phyloP scores from a whole-genome alignment of 2,797 vertebrate genomes.

The Natrix natrix region DNA sequence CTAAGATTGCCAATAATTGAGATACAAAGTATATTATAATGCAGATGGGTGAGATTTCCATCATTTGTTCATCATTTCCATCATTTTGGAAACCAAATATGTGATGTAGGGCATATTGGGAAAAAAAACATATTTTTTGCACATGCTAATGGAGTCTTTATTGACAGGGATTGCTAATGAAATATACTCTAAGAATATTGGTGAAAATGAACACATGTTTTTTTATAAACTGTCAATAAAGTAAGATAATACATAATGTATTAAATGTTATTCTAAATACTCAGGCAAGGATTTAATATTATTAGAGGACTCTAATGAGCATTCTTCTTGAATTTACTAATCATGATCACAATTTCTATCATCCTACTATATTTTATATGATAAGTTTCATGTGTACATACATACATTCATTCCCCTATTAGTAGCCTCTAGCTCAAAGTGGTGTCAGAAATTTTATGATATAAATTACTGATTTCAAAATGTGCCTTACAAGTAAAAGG shows the following conservation, averaged over 20 bases:
- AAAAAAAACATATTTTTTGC: background rate
- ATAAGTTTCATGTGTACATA: background rate
- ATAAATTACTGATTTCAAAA: background rate
- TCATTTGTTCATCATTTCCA: background rate
- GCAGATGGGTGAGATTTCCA: background rate
- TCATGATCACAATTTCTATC: background rate
- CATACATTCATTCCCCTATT: background rate
- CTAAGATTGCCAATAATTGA: background rate
- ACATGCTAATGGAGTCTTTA: background rate
- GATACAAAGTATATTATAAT: background rate
- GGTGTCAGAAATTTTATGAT: background rate
- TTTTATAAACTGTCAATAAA: background rate
- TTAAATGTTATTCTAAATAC: background rate
- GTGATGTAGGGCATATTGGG: background rate
- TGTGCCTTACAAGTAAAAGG: background rate
- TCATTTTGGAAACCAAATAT: too few relatives aligned
- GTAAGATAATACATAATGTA: background rate
- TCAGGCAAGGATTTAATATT: background rate
- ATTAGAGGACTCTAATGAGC: background rate
- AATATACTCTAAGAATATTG: background rate
- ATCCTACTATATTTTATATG: background rate
- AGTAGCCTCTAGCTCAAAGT: background rate
- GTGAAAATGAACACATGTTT: background rate
- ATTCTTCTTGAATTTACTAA: background rate
- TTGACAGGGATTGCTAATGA: background rate